These are phyloP conservation scores for Poecilus cupreus DNA, from an alignment of 2,888 invertebrate species.

Conservation along the genomic window DNA sequence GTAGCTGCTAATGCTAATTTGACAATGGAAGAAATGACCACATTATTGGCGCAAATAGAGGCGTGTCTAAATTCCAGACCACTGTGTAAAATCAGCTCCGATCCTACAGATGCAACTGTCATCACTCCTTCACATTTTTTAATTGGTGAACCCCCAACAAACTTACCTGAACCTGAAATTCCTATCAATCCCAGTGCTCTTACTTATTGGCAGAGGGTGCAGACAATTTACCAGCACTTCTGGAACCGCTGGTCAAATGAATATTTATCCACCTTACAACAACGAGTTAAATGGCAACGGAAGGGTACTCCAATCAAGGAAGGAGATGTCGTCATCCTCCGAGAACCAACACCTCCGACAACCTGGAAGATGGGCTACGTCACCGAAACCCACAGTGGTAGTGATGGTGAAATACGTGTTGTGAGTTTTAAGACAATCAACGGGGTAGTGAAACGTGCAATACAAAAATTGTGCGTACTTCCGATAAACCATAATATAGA, in stretches of 20 bases:
- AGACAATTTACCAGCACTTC: no score
- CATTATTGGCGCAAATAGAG: constrained; percentile 58
- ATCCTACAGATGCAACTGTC: constrained; percentile 58
- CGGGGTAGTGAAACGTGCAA: no score
- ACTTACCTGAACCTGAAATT: constrained; percentile 38
- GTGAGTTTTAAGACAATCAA: no score
- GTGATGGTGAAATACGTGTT: no score
- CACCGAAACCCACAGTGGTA: neutral
- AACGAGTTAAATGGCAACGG: constrained; percentile 1
- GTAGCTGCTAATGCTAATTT: constrained; percentile 46
- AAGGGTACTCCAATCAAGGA: neutral
- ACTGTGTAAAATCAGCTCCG: constrained; percentile 58
- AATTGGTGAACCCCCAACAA: constrained; percentile 55
- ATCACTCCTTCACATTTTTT: constrained; percentile 60
- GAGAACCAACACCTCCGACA: neutral
- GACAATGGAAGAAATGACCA: constrained; percentile 63
- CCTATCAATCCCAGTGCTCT: neutral
- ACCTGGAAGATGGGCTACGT: constrained; percentile 5
- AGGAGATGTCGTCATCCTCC: neutral
- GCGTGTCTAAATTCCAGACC: constrained; percentile 60
- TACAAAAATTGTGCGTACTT: no score
- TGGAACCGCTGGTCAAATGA: neutral
- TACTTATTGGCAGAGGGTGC: no score
- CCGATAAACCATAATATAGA: no score
- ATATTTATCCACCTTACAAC: neutral